Base-by-base conservation (phyloP, 2,888 invertebrate genomes). In the Chirona hameri region DNA sequence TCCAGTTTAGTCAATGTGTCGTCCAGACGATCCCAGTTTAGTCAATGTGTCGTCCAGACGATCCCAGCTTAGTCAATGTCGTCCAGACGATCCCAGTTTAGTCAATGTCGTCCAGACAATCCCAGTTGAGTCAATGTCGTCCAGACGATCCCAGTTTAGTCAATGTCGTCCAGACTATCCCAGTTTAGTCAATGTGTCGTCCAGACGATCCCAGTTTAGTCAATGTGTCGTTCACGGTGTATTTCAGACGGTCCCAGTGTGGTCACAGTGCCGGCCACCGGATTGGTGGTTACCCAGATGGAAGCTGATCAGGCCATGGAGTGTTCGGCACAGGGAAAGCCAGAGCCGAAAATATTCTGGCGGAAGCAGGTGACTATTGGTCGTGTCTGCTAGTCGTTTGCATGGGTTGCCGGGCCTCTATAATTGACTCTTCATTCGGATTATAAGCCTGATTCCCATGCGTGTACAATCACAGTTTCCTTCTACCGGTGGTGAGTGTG, bases 221-320 rank as follows among this genome's bases (percentile, higher is more conserved):
- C 4, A 55, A 3, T n/a, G n/a, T n/a, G n/a, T n/a, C 1, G 55
- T 55, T 12, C 7, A 18, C 15, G 1, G 55, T 18, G 4, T 10
- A n/a, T 18, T 69, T n/a, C 79, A 79, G 79, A 79, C 79, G 79
- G 79, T 12, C 79, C 79, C 48, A 79, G 14, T 4, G 48, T 79
- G 12, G n/a, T 10, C 4, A 79, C 79, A 15, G 39, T 79, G 3
- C 79, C 79, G 0, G 79, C 24, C 7, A 48, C 79, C 14, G 79
- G 79, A 5, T n/a, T 79, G 48, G 46, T 79, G 79, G 48, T 48
- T 10, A 48, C 79, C 79, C 46, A 79, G 48, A 24, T 24, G 12
- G 79, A 48, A n/a, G n/a, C 46, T 3, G 46, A 46, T 15, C 48
- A 24, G 79, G 4, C n/a, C 15, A 24, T 79, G 48, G 48, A 79